Base-by-base conservation (phyloP, 2,797 vertebrate genomes). In the Trematomus bernacchii region DNA sequence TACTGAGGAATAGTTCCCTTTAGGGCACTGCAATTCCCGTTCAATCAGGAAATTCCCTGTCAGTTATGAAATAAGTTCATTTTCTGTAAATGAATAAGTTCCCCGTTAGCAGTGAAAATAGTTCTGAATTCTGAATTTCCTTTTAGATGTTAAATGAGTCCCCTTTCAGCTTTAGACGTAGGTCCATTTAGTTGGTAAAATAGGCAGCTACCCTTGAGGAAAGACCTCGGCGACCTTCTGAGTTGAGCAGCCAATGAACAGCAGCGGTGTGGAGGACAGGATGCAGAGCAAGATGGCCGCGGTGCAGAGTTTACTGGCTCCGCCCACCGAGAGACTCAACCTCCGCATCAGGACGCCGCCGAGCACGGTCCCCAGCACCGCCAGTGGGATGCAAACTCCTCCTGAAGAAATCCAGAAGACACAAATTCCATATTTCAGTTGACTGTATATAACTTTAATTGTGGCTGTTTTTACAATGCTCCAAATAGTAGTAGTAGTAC, bases 201-300 rank as follows among this genome's bases (percentile, higher is more conserved):
- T 27, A 8, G 16, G 18, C 12, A 12, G 6, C 0, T 80, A 94
- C 92, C 76, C 71, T 40, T 0, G 0, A n/a, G 83, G 67, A 66
- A 90, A 91, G 37, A 95, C 40, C 0, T 92, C 95, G 0, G 87
- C 90, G 0, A 99, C 89, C 0, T 1, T 79, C 88, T 98, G 96
- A 0, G 96, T 96, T 4, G 96, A 73, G 75, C 98, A 99, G 84
- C 98, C 97, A 0, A 98, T 83, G 89, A 98, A 92, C 67, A 98
- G 84, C 66, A 99, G 94, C 0, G 97, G 97, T 0, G 95, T 1
- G 6, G 94, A 89, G 0, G 90, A 6, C 1, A 96, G 18, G 2
- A 96, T 13, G 57, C 96, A 93, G 3, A 94, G 23, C 5, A 96
- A 37, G 55, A 96, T 82, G n/a, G 94, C 94, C 0, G 75, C 7